Conservation (phyloP, 2,888 invertebrate species). For the Pilophorus perplexus region DNA sequence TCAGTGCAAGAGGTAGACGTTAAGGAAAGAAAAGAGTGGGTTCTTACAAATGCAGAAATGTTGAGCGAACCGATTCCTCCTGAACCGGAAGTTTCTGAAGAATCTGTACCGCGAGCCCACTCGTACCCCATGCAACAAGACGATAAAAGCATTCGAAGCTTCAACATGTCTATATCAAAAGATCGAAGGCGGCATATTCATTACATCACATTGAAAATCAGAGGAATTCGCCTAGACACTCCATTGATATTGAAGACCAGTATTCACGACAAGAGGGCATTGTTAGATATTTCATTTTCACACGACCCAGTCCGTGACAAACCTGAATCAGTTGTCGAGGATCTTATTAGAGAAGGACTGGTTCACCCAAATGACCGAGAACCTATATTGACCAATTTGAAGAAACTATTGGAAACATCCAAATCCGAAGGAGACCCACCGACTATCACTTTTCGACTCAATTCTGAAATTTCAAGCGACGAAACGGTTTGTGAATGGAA, state of each 20-base stretch:
- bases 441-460: constrained; percentile 77
- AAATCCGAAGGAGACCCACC: constrained; percentile 58
- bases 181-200: neutral
- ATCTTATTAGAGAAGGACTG: constrained; percentile 90
- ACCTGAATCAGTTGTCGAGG: constrained; percentile 88
- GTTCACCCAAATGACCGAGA: constrained; percentile 87
- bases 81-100: neutral
- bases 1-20: constrained; percentile 78
- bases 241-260: constrained; percentile 20
- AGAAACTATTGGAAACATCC: constrained; percentile 68
- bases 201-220: constrained; percentile 2
- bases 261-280: constrained; percentile 77
- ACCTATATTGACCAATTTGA: constrained; percentile 89
- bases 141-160: too few species aligned
- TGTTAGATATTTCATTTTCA: constrained; percentile 97
- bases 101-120: neutral
- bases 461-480: constrained; percentile 63
- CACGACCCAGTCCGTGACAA: constrained; percentile 85
- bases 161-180: neutral
- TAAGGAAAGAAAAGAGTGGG: neutral
- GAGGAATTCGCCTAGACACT: constrained; percentile 9
- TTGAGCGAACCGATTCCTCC: neutral
- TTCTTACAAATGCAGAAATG: neutral
- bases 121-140: neutral
- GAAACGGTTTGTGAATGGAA: constrained; percentile 92